phyloP scores from a whole-genome alignment of 2,797 vertebrate genomes.

The Loriculus beryllinus region DNA sequence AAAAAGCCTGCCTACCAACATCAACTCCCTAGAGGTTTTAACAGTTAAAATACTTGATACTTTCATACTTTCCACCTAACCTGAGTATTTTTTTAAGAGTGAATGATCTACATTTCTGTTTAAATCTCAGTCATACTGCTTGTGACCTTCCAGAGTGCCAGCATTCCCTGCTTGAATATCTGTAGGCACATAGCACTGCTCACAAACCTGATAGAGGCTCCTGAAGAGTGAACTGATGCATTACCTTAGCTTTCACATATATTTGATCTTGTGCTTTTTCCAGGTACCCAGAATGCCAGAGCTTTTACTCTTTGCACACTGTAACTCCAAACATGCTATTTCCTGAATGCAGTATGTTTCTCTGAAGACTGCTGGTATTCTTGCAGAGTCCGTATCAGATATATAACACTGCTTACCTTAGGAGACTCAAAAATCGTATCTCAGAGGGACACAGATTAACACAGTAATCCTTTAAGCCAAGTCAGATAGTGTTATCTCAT shows the following conservation, averaged over 20 bases:
- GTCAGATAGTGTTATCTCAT: neutral
- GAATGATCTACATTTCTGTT: neutral
- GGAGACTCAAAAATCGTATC: neutral
- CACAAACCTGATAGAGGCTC: neutral
- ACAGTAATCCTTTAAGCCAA: neutral
- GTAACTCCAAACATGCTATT: neutral
- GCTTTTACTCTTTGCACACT: neutral
- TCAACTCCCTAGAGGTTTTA: slow-evolving; percentile 10
- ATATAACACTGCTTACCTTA: neutral
- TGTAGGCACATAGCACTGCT: neutral
- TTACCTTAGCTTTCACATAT: neutral
- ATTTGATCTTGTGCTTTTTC: neutral
- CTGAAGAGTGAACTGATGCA: neutral
- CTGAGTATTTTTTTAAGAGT: neutral
- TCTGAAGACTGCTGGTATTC: neutral
- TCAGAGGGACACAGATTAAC: neutral
- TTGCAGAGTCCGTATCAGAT: neutral
- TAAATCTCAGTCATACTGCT: neutral
- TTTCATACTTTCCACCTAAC: neutral
- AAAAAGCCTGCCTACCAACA: neutral
- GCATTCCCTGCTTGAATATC: neutral
- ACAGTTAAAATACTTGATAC: neutral
- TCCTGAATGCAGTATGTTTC: neutral
- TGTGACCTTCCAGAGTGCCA: neutral
- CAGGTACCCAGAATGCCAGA: neutral